Evolutionary conservation across 2,797 vertebrate genomes (phyloP).

Genomic region (Sebastes minor): DNA sequence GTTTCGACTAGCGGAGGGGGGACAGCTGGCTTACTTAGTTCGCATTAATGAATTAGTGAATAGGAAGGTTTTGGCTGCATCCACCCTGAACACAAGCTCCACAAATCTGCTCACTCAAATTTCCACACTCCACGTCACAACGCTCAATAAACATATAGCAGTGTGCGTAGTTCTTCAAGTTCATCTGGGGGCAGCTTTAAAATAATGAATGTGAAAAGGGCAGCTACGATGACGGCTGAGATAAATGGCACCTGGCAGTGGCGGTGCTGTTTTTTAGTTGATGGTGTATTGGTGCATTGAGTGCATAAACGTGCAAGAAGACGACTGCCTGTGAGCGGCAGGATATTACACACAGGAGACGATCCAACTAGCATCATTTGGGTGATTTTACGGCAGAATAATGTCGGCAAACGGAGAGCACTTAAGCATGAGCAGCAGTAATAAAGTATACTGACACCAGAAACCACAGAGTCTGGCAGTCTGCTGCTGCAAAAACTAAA

Average conservation of each 20-base stretch:
- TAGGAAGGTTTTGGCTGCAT: conserved; percentile 32
- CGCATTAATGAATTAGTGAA: conserved; percentile 45
- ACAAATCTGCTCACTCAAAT: conserved; percentile 34
- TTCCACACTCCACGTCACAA: background rate
- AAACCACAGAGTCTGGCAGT: background rate
- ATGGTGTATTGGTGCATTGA: background rate
- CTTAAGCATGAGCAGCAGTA: background rate
- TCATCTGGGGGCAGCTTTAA: conserved; percentile 11
- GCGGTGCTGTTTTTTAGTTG: background rate
- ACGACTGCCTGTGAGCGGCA: background rate
- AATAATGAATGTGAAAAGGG: background rate
- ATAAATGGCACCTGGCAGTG: conserved; percentile 11
- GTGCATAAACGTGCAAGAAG: background rate
- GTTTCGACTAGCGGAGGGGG: background rate
- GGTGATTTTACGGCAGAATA: background rate
- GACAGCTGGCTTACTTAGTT: conserved; percentile 51
- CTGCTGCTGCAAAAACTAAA: background rate
- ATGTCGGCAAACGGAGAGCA: background rate
- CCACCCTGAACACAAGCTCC: conserved; percentile 18
- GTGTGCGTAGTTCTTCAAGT: background rate
- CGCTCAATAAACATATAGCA: background rate
- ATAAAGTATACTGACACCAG: conserved; percentile 3
- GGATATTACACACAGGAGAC: background rate
- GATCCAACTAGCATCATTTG: background rate
- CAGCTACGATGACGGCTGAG: conserved; percentile 2